A percentile compares a stretch with the other conserved stretches of the same genome.
Evolutionary conservation across 2,113 vertebrate species (phyloP).

Genomic region (Panthera leo): DNA sequence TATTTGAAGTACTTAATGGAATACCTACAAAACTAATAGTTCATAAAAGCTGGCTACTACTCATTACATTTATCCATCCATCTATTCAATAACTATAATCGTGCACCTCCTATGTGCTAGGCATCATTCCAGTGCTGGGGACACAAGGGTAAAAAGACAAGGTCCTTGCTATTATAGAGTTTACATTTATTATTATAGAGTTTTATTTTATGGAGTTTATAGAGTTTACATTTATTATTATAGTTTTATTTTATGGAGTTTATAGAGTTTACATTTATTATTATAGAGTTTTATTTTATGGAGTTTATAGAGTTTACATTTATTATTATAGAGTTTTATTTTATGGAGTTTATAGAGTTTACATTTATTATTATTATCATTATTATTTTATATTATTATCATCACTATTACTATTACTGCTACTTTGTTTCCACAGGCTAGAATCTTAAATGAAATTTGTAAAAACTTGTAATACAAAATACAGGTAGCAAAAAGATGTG

Average conservation of each 20-base stretch:
- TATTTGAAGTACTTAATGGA: background rate
- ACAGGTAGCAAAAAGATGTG: background rate
- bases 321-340: background rate
- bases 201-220: too few species aligned
- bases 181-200: background rate
- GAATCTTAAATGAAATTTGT: slow-evolving; percentile 25
- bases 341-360: background rate
- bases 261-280: too few species aligned
- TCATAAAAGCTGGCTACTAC: background rate
- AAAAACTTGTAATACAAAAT: background rate
- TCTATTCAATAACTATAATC: background rate
- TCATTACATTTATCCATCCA: background rate
- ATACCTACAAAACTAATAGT: background rate
- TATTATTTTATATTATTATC: background rate
- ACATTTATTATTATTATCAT: background rate
- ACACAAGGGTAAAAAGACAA: background rate
- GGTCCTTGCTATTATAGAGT: background rate
- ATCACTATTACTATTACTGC: background rate
- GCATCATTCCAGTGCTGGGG: background rate
- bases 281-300: background rate
- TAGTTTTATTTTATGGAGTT: too few species aligned
- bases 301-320: background rate
- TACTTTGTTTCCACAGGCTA: background rate
- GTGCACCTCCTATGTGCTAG: background rate
- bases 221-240: background rate